Evolutionary conservation across 2,888 invertebrate species (phyloP), one percentile per base, ranked within the genome.

Genomic region (Pandemis heparana): DNA sequence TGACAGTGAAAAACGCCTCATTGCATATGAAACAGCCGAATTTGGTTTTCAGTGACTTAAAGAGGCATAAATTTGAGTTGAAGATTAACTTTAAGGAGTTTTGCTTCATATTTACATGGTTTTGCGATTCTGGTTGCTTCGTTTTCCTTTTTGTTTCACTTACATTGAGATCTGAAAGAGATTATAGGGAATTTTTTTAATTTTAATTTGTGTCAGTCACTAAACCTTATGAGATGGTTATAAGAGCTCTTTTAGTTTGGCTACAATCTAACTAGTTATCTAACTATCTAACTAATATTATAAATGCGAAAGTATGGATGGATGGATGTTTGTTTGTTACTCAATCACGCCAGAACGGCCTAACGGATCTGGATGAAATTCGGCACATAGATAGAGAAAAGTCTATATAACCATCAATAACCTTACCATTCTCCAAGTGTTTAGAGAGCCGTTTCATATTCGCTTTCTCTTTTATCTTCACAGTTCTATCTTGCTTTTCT

Each of bases 61-160:
- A 76, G 10, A 76, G 16, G 9, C 71, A 74, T 5, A 74, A 16
- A 12, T 74, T 74, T 14, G 76, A 75, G 64, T 76, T 76, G 4
- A 69, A 65, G n/a, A 76, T 14, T 14, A 74, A 18, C 6, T 66
- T 65, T 18, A 74, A 38, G 0, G 76, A 74, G 46, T 74, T 76
- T 2, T 71, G 41, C 39, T 70, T 70, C 32, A 74, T 51, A 14
- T 69, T 51, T 18, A 51, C 64, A 51, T 70, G 59, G 41, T 23
- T 60, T n/a, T 70, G 51, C 4, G 74, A 61, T 16, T 64, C 73
- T 2, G 62, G 6, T 14, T 62, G 53, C 38, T 68, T 68, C 23
- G 23, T 12, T 53, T 63, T 69, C 10, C n/a, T 59, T 14, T 16
- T 51, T 16, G 38, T 16, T 12, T 5, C 51, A 1, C 32, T 16